Conservation (phyloP, 2,797 vertebrate species). For the Galagoides demidoff region DNA sequence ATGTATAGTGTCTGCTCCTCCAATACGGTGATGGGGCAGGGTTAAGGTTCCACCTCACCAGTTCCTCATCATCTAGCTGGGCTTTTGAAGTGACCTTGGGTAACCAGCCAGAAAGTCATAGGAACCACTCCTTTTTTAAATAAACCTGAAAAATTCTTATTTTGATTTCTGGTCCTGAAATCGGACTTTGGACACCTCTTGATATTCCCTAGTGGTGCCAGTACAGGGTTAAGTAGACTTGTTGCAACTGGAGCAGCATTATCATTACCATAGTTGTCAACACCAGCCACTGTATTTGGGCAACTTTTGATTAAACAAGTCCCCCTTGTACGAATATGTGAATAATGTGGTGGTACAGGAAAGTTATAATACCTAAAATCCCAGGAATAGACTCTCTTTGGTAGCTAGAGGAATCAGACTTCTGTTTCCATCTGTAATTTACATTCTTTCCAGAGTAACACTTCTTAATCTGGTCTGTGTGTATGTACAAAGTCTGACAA, state of each 20-base stretch:
- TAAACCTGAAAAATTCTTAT: neutral
- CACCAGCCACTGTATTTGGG: neutral
- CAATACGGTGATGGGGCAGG: neutral
- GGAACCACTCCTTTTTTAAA: slow-evolving; percentile 28
- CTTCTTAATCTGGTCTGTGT: neutral
- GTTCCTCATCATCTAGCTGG: neutral
- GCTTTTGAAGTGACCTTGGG: slow-evolving; percentile 16
- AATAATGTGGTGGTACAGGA: neutral
- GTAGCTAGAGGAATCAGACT: neutral
- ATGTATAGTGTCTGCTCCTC: neutral
- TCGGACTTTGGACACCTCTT: slow-evolving; percentile 19
- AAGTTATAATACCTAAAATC: neutral
- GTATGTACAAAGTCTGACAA: neutral
- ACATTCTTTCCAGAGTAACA: neutral
- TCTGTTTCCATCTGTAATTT: neutral
- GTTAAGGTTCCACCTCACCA: neutral
- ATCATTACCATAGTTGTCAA: too few relatives aligned
- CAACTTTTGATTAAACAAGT: neutral
- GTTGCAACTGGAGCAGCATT: neutral
- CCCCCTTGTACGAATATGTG: neutral
- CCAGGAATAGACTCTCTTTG: neutral
- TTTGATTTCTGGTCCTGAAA: slow-evolving; percentile 53
- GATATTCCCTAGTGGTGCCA: neutral
- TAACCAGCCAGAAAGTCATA: neutral
- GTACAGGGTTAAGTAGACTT: neutral